Conservation (phyloP, 2,797 vertebrate genomes). For the Alauda arvensis region DNA sequence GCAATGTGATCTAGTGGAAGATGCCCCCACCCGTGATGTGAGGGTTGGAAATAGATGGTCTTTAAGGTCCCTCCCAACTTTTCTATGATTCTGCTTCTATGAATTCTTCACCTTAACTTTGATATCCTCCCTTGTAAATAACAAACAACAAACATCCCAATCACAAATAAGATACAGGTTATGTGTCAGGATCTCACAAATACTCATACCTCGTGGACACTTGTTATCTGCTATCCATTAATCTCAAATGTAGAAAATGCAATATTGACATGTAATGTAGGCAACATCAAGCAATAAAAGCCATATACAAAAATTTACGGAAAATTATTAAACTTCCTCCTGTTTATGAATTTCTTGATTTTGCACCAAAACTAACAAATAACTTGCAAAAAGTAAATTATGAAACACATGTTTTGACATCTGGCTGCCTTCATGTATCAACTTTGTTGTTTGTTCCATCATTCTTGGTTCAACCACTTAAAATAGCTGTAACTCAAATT, state of each 20-base stretch:
- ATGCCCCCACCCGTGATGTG: rapidly evolving
- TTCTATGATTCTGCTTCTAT: background rate
- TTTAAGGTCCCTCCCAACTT: background rate
- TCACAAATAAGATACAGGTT: background rate
- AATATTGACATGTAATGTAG: background rate
- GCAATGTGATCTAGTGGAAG: background rate
- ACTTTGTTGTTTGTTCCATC: background rate
- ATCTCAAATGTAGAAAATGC: background rate
- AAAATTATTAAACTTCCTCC: background rate
- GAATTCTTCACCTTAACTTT: background rate
- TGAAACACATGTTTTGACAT: background rate
- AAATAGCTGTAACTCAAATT: background rate
- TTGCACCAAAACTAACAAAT: background rate
- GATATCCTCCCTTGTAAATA: background rate
- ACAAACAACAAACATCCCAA: background rate
- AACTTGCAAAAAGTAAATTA: background rate
- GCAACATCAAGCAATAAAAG: background rate
- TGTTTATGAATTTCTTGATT: background rate
- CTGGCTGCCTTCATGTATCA: background rate
- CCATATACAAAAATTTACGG: background rate
- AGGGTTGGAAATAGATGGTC: background rate
- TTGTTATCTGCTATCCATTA: background rate
- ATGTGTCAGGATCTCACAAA: background rate
- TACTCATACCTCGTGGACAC: background rate
- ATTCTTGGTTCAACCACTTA: background rate